phyloP scores from a whole-genome alignment of 2,113 vertebrate species.

The Colistium nudipinnis region DNA sequence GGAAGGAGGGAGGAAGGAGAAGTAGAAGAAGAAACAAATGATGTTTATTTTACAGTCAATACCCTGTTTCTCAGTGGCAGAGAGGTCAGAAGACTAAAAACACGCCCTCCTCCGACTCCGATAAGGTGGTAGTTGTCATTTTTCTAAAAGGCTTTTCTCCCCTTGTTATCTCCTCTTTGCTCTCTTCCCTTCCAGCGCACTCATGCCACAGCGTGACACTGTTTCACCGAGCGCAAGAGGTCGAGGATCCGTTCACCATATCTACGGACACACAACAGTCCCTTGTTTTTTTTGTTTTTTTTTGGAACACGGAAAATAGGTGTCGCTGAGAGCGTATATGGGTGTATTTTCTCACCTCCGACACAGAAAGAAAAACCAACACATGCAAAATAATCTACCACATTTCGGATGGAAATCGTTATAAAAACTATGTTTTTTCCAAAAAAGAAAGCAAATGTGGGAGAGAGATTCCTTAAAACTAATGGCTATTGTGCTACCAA shows the following conservation, averaged over 20 bases:
- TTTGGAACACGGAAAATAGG: conserved; percentile 58
- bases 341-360: conserved; percentile 69
- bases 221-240: conserved; percentile 71
- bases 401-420: conserved; percentile 72
- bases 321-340: conserved; percentile 58
- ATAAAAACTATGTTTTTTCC: conserved; percentile 75
- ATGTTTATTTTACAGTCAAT: conserved; percentile 63
- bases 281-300: no score
- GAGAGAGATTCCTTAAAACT: conserved; percentile 72
- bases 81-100: conserved; percentile 59
- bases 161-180: conserved; percentile 54
- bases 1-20: conserved; percentile 50
- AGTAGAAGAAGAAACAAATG: conserved; percentile 40
- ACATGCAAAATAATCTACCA: conserved; percentile 83
- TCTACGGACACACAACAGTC: conserved; percentile 48
- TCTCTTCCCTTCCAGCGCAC: conserved; percentile 56
- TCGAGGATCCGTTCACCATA: conserved; percentile 64
- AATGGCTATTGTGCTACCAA: conserved; percentile 83
- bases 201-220: conserved; percentile 48
- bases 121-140: conserved; percentile 29
- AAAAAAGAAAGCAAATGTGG: conserved; percentile 79
- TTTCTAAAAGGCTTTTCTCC: conserved; percentile 46
- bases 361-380: conserved; percentile 67
- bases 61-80: conserved; percentile 81
- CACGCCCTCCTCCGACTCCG: conserved; percentile 6